phyloP scores from a whole-genome alignment of 2,113 vertebrate genomes.

The Bos javanicus region DNA sequence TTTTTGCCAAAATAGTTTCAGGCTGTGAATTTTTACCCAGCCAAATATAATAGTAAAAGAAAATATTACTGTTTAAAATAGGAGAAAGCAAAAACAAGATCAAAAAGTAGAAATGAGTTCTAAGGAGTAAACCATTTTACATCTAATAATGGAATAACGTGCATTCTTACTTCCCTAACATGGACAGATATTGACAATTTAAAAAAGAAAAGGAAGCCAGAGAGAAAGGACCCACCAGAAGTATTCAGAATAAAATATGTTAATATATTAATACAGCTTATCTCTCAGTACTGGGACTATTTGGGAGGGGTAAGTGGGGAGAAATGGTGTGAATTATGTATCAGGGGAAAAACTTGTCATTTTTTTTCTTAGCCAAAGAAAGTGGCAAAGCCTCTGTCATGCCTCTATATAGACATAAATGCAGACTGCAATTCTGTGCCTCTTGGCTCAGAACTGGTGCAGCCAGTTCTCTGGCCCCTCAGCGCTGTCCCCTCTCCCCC shows the following conservation, averaged over 20 bases:
- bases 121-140: not conserved
- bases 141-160: not conserved
- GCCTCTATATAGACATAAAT: not conserved
- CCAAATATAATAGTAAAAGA: not conserved
- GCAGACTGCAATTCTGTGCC: not conserved
- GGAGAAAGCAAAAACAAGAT: not conserved
- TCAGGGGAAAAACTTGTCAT: not conserved
- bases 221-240: no score
- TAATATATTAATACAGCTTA: not conserved
- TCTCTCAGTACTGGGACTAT: not conserved
- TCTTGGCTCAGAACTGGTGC: not conserved
- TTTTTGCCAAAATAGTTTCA: not conserved
- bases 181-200: not conserved
- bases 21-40: not conserved
- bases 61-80: not conserved
- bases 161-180: not conserved
- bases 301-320: rapidly evolving
- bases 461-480: not conserved
- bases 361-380: not conserved
- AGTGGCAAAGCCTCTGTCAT: not conserved
- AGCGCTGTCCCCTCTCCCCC: rapidly evolving
- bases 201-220: not conserved
- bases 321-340: not conserved
- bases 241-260: not conserved
- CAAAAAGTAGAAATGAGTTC: not conserved